phyloP scores from a whole-genome alignment of 2,113 vertebrate genomes.

The Caretta caretta region DNA sequence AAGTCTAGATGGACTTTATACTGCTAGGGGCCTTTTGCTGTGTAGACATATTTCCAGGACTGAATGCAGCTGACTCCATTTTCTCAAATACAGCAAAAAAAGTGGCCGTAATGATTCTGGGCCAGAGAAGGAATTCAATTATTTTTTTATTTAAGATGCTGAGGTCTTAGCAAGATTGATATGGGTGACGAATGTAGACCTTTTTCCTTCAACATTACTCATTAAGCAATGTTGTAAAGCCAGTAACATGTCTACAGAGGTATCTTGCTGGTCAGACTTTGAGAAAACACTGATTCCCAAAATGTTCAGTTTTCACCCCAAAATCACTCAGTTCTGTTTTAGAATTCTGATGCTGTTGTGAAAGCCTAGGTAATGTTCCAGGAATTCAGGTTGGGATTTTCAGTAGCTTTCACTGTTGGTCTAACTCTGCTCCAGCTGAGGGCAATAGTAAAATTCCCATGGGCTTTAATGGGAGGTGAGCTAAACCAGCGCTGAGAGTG shows the following conservation, averaged over 20 bases:
- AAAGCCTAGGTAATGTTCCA: neutral
- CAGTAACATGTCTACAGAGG: neutral
- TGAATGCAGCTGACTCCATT: neutral
- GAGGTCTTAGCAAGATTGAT: neutral
- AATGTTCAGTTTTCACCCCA: neutral
- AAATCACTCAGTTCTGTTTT: neutral
- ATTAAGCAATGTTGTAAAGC: neutral
- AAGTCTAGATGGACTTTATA: neutral
- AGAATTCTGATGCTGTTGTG: neutral
- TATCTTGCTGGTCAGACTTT: neutral
- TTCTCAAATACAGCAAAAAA: neutral
- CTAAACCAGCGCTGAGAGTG: neutral
- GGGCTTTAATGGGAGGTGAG: neutral
- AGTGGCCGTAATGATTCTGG: neutral
- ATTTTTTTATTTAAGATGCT: neutral
- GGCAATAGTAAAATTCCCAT: neutral
- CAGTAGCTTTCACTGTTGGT: neutral
- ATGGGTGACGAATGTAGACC: neutral
- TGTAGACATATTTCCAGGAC: neutral
- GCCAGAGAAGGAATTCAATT: accelerated
- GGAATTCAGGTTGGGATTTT: neutral
- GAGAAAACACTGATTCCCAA: neutral
- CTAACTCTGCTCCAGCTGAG: constrained; percentile 19
- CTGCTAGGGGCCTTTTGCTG: neutral
- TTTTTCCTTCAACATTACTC: neutral